These are phyloP conservation scores for Corynorhinus townsendii DNA, from an alignment of 2,113 vertebrate genomes.

Conservation along the genomic window DNA sequence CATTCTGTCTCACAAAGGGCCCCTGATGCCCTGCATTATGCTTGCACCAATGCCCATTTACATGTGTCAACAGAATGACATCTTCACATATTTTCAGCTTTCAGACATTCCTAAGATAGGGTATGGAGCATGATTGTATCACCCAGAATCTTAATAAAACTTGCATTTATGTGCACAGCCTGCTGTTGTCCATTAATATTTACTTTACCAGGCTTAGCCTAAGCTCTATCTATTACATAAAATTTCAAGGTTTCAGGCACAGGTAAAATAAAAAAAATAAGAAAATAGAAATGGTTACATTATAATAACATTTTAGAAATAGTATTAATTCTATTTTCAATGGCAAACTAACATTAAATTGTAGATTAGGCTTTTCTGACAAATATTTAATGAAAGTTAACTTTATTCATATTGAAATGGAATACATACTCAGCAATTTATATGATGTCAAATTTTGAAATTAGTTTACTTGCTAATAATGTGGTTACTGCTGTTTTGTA, in stretches of 20 bases:
- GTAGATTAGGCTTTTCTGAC: neutral
- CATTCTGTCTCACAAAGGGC: neutral
- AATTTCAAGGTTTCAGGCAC: neutral
- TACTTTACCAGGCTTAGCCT: neutral
- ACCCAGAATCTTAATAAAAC: neutral
- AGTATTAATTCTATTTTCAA: neutral
- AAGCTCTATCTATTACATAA: neutral
- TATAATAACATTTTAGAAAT: slow-evolving; percentile 20
- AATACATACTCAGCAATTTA: slow-evolving; percentile 12
- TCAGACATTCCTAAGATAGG: neutral
- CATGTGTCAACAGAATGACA: neutral
- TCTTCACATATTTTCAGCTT: neutral
- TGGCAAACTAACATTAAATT: neutral
- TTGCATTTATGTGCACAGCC: neutral
- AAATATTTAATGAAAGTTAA: neutral
- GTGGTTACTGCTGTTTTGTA: neutral
- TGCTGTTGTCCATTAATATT: neutral
- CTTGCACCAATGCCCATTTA: neutral
- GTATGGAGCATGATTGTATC: neutral
- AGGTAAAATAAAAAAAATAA: neutral
- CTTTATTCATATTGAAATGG: neutral
- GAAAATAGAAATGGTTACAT: neutral
- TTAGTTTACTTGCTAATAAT: slow-evolving; percentile 1
- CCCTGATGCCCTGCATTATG: neutral
- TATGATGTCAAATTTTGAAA: neutral